Percentiles rank a stretch among this genome's conserved stretches.
These are phyloP conservation scores for Panthera tigris DNA, from an alignment of 2,113 vertebrate genomes.

Conservation along the genomic window DNA sequence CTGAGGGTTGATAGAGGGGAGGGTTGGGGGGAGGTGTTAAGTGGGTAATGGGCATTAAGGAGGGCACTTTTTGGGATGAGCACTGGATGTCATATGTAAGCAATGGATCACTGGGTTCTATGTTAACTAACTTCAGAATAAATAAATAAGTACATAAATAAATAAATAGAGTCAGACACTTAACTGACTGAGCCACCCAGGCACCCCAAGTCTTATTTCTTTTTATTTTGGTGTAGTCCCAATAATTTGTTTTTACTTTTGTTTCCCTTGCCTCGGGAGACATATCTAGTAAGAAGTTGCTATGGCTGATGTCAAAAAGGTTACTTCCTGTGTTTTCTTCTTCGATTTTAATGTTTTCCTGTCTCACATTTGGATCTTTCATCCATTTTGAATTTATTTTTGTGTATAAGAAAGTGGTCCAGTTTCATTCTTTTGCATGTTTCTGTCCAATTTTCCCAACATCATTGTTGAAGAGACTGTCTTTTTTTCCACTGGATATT, in stretches of 20 bases:
- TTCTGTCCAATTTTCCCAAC: background rate
- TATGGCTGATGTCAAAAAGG: background rate
- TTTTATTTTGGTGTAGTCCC: background rate
- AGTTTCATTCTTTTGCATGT: background rate
- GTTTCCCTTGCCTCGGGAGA: background rate
- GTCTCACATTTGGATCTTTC: background rate
- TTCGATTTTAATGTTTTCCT: background rate
- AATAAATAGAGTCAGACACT: background rate
- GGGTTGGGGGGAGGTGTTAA: too few relatives aligned
- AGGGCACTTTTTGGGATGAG: too few relatives aligned
- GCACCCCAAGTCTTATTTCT: background rate
- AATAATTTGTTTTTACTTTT: background rate
- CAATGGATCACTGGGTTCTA: too few relatives aligned
- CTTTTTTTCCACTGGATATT: background rate
- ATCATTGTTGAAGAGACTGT: background rate
- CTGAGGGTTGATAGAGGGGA: too few relatives aligned
- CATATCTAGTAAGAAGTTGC: background rate
- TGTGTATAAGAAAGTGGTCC: background rate
- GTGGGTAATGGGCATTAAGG: too few relatives aligned
- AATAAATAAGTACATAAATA: too few relatives aligned
- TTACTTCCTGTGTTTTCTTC: background rate
- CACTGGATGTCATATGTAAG: too few relatives aligned
- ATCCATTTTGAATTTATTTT: background rate
- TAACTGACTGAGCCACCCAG: background rate
- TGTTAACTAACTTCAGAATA: too few relatives aligned